phyloP scores from a whole-genome alignment of 2,113 vertebrate species.

The Bubalus kerabau region DNA sequence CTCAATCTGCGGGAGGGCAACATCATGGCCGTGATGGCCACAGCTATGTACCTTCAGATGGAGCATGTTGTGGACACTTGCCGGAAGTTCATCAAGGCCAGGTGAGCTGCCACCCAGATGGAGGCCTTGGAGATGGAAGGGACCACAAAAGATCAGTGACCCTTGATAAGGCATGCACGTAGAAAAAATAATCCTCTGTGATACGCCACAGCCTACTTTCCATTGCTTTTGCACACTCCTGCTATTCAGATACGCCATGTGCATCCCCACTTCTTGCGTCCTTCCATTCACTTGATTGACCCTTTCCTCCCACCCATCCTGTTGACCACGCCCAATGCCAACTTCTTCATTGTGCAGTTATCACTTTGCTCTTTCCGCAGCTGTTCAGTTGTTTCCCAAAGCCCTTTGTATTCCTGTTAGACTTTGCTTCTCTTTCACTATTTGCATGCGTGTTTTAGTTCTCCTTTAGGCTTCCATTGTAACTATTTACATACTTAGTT shows the following conservation, averaged over 20 bases:
- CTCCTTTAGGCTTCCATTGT: background rate
- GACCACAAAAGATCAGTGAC: background rate
- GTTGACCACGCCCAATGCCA: background rate
- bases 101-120: conserved; percentile 77
- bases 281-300: background rate
- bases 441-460: background rate
- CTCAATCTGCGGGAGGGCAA: conserved; percentile 94
- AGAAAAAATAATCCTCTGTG: background rate
- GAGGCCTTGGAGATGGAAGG: background rate
- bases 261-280: background rate
- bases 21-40: conserved; percentile 96
- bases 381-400: background rate
- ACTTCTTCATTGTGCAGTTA: background rate
- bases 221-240: background rate
- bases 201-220: background rate
- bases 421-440: background rate
- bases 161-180: background rate
- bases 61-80: conserved; percentile 98
- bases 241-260: background rate
- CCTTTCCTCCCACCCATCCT: background rate
- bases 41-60: conserved; percentile 98
- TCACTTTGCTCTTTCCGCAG: background rate
- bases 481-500: background rate
- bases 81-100: conserved; percentile 96
- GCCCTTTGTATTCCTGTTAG: background rate